Base-by-base conservation (phyloP, 2,113 vertebrate genomes). In the Albula goreensis region DNA sequence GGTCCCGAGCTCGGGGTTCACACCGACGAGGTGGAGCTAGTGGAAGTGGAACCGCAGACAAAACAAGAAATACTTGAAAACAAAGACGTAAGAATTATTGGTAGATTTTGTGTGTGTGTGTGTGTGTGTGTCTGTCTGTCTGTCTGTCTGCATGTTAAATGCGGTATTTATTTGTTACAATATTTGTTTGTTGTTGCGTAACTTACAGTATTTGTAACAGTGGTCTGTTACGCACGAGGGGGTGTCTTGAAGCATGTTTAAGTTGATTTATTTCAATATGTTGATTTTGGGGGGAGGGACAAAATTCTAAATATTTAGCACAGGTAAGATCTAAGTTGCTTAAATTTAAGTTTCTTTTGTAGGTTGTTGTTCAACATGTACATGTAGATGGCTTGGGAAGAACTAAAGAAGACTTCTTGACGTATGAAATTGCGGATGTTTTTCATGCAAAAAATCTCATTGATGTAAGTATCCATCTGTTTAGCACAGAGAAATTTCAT, bases 1-100 rank as follows among this genome's bases (percentile, higher is more conserved):
- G 98, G 98, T 1, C 94, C 97, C 22, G 97, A 98, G 85, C 93
- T 98, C 49, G 96, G 96, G 22, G 78, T 95, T 63, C 83, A 96
- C 70, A 94, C 96, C 19, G 97, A 99, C 13, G 97, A 98, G 90
- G 85, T 96, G 2, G 97, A 98, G 48, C 88, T 96, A 85, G 92
- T 97, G 79, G 97, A 98, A 83, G 94, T 94, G 78, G 96, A 97
- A 90, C 97, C 97, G 57, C 96, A 98, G 89, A 88, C 94, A 15
- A 99, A 98, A 87, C 97, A 98, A 92, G 97, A 99, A 89, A 94
- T 99, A 87, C 95, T 99, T 0, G 97, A 98, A 92, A 99, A 99
- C 93, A 99, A 97, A 96, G 96, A 98, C 85, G 98, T 98, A 83
- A 94, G 97, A 1, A 41, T 41, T 41, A 41, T 41, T 41, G 31